A percentile compares a stretch with the other conserved stretches of the same genome.
These are phyloP conservation scores for Branchellion lobata DNA, from an alignment of 2,888 invertebrate species.

Conservation along the genomic window DNA sequence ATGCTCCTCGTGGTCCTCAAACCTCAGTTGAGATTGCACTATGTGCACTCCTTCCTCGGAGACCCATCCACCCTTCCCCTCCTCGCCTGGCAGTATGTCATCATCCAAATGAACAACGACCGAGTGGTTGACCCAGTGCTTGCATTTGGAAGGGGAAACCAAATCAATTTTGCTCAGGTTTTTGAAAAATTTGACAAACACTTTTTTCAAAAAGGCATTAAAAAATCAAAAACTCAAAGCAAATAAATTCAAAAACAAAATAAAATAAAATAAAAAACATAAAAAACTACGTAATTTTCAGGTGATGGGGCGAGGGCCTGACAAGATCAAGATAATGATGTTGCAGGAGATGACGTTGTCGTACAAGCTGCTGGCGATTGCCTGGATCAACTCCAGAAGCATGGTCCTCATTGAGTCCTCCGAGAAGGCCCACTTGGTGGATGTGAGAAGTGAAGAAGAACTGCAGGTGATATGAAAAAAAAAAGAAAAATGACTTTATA, in stretches of 20 bases:
- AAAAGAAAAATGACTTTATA: too few species aligned
- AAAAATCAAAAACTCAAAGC: neutral
- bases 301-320: conserved; percentile 58
- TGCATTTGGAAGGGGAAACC: conserved; percentile 81
- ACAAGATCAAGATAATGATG: conserved; percentile 58
- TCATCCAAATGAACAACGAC: conserved; percentile 70
- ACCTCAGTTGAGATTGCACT: conserved; percentile 72
- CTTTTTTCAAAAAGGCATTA: neutral
- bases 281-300: too few species aligned
- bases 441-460: conserved; percentile 83
- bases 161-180: conserved; percentile 81
- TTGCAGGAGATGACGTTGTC: conserved; percentile 73
- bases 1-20: conserved; percentile 77
- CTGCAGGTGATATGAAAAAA: conserved; percentile 66
- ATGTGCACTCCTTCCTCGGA: conserved; percentile 55
- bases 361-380: conserved; percentile 73
- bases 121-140: conserved; percentile 77
- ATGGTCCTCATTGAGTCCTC: conserved; percentile 80
- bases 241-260: too few species aligned
- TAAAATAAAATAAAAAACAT: neutral
- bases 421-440: conserved; percentile 83
- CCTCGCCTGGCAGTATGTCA: conserved; percentile 86
- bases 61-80: conserved; percentile 78
- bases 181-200: neutral
- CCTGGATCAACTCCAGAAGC: conserved; percentile 78